Evolutionary conservation across 2,888 invertebrate species (phyloP), one percentile per base, ranked within the genome.

Genomic region (Caenorhabditis doughertyi): DNA sequence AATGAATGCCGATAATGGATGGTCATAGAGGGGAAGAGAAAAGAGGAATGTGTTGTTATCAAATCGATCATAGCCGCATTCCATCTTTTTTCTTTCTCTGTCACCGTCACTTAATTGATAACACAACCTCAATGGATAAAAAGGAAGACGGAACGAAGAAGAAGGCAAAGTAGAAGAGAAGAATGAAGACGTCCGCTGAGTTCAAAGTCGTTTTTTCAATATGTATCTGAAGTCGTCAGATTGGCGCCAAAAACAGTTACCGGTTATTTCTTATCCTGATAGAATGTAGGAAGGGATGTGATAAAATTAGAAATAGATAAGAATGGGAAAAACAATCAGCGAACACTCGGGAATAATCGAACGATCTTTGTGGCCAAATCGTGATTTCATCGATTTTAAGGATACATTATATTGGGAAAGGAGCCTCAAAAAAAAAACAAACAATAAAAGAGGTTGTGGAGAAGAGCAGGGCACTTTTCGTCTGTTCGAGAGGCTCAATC

Each of bases 61-160:
- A 76, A 76, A 76, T 76, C 76, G 76, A 76, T 76, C 67, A 68
- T 76, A 74, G 67, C 76, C 76, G 76, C 76, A 76, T 76, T 76
- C 76, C 76, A 51, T 39, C 25, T 49, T 27, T 49, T 25, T 27
- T 32, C 25, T 35, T 27, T 53, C 7, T 68, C 47, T 29, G 13
- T 29, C 35, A 18, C 25, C 55, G 18, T 27, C 49, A 25, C 16
- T 67, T 74, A 74, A 74, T 74, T 74, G 74, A 76, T 68, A 67
- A 68, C n/a, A 65, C 29, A 60, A 58, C 65, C 51, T 65, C 51
- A 42, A 62, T n/a, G 68, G 27, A 51, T 35, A 39, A 32, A 49
- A 35, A 47, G 32, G 16, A 47, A 53, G 44, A 73, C 5, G 58
- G 39, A 55, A 55, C 35, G 39, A 44, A 23, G 42, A 60, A 29